These are phyloP conservation scores for Ips nitidus DNA, from an alignment of 1,140 invertebrate genomes.

Conservation along the genomic window DNA sequence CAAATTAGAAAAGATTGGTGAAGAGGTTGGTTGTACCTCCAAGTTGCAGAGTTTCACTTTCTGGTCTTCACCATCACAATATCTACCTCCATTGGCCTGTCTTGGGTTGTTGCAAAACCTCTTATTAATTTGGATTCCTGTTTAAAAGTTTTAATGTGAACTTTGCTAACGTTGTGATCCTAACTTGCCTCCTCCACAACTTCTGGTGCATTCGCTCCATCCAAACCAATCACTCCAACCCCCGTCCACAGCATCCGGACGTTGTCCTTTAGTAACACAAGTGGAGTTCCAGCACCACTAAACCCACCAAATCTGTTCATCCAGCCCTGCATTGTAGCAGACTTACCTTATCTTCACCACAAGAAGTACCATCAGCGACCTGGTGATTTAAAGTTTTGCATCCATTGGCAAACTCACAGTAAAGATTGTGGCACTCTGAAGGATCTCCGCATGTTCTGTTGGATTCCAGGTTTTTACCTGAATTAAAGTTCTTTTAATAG, in stretches of 20 bases:
- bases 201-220: constrained; percentile 15
- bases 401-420: constrained; percentile 5
- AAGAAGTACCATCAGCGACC: constrained; percentile 16
- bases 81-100: constrained; percentile 7
- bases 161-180: neutral
- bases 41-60: constrained; percentile 10
- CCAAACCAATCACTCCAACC: constrained; percentile 12
- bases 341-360: constrained; percentile 8
- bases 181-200: constrained; percentile 6
- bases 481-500: neutral
- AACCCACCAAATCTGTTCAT: constrained; percentile 1
- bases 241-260: constrained; percentile 10
- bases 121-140: constrained; percentile 13
- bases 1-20: too few species aligned
- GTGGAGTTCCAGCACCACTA: constrained; percentile 18
- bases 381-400: constrained; percentile 13
- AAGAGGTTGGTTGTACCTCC: neutral
- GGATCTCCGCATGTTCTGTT: constrained; percentile 15
- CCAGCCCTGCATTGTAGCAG: neutral
- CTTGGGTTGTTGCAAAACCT: constrained; percentile 10
- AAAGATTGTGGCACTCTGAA: constrained; percentile 12
- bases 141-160: neutral
- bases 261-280: constrained; percentile 12
- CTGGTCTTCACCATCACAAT: constrained; percentile 13
- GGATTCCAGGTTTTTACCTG: constrained; percentile 9